Evolutionary conservation across 2,888 invertebrate genomes (phyloP), one percentile per base, ranked within the genome.

Genomic region (Epiperipatus broadwayi): DNA sequence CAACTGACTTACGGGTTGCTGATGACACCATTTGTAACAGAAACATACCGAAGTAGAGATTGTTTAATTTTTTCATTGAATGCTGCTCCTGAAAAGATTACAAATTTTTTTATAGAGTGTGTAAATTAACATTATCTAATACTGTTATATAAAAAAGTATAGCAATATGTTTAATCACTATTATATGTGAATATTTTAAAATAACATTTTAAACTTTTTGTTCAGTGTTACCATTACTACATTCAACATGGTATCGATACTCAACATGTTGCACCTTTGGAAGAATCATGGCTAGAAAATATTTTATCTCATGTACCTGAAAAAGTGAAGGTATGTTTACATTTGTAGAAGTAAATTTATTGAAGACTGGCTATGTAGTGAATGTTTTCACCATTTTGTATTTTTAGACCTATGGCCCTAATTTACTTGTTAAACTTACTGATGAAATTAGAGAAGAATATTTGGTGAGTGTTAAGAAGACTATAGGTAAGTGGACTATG

Each of bases 171-270:
- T 18, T 40, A 4, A n/a, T 22, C 18, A 27, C 10, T 20, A 37
- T 7, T 15, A 28, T 12, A 15, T 18, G 15, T 27, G 18, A 7
- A 22, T 28, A 28, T 22, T 2, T 28, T 27, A 28, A 41, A 43
- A 33, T 37, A 31, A 21, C 22, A 35, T 20, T 12, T 39, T 37
- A 5, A 10, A 12, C 12, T 41, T 40, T 34, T 47, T n/a, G 52
- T 53, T 4, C 52, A 63, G 52, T 69, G 83, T 44, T 89, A 89
- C 59, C 81, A 84, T 56, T 84, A 83, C 57, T 91, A 85, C 52
- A 72, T 89, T 34, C 74, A 76, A 50, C 76, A 84, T 56, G 89
- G 87, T 0, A 77, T 89, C 31, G 85, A 85, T 53, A 84, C 84
- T 3, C 73, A 77, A 44, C 78, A 85, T 54, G 80, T 89, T 1